A percentile compares a stretch with the other conserved stretches of the same genome.
Conservation (phyloP, 1,140 invertebrate genomes). For the Heliconius congener region DNA sequence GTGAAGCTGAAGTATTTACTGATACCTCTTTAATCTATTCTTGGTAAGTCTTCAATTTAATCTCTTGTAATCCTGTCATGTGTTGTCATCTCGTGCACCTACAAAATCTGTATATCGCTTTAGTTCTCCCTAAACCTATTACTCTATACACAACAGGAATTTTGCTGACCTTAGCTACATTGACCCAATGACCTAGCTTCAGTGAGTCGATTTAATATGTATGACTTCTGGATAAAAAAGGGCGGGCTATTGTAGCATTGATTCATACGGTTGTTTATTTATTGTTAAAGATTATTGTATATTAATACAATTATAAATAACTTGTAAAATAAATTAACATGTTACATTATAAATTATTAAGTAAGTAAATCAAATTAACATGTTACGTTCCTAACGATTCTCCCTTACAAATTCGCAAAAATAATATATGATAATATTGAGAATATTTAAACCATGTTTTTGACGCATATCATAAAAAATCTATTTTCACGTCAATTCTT, state of each 20-base stretch:
- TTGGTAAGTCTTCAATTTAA: not conserved
- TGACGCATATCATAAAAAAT: too few relatives aligned
- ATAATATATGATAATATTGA: too few relatives aligned
- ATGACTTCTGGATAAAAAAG: slow-evolving; percentile 29
- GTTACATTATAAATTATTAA: too few relatives aligned
- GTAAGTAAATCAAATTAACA: too few relatives aligned
- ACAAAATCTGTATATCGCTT: not conserved
- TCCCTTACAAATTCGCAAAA: too few relatives aligned
- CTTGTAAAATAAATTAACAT: too few relatives aligned
- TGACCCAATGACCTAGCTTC: slow-evolving; percentile 36
- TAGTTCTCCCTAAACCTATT: not conserved
- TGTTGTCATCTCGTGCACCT: not conserved
- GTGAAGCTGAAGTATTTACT: too few relatives aligned
- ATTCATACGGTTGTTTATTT: not conserved
- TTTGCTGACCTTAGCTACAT: slow-evolving; percentile 28
- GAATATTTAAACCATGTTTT: too few relatives aligned
- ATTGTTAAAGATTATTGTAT: not conserved
- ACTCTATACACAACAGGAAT: not conserved
- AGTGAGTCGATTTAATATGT: slow-evolving; percentile 21
- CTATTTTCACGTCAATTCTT: too few relatives aligned
- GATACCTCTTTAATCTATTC: too few relatives aligned
- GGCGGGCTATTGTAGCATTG: slow-evolving; percentile 19
- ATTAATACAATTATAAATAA: not conserved
- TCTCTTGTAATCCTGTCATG: too few relatives aligned
- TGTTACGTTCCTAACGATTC: too few relatives aligned